Evolutionary conservation across 2,888 invertebrate species (phyloP), one percentile per base, ranked within the genome.

Genomic region (Dynastes maya): DNA sequence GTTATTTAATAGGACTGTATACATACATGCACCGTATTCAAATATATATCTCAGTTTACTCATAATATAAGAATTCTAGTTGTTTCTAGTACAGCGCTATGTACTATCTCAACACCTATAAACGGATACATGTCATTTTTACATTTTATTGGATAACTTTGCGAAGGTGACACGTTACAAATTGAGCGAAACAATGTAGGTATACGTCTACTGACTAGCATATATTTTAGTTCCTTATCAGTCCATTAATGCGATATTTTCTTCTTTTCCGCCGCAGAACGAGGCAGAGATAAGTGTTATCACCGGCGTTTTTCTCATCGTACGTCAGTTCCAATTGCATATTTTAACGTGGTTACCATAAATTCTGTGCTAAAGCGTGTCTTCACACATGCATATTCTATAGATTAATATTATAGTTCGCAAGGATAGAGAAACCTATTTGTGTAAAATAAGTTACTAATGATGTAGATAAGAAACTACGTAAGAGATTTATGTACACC

Each of bases 321-420:
- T 22, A 71, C 78, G 77, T 72, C 78, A 72, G 71, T 65, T 64
- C 76, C 70, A 74, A 68, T 75, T 78, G 70, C 72, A 75, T 78
- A 78, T 75, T 78, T 78, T 78, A 74, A 51, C 76, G 58, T 76
- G 67, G 58, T 74, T 61, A 68, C 76, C 76, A 78, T 78, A 78
- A 78, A 75, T 75, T 61, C 65, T 68, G 65, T 65, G 75, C 61
- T 63, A 78, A 72, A 68, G 27, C 45, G 72, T 74, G 45, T 63
- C 72, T 74, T 61, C 51, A 1, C 27, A 27, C 11, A 65, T 65
- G 40, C n/a, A 63, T 63, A 63, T 63, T 22, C 32, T 63, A 22
- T 65, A 65, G 40, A 11, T 45, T 45, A 45, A 45, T 45, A 45
- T 11, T 8, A 8, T 11, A 45, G 45, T 45, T 11, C 45, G 45